A percentile compares a stretch with the other conserved stretches of the same genome.
These are phyloP conservation scores for Takifugu rubripes DNA, from an alignment of 2,797 vertebrate species.

Conservation along the genomic window DNA sequence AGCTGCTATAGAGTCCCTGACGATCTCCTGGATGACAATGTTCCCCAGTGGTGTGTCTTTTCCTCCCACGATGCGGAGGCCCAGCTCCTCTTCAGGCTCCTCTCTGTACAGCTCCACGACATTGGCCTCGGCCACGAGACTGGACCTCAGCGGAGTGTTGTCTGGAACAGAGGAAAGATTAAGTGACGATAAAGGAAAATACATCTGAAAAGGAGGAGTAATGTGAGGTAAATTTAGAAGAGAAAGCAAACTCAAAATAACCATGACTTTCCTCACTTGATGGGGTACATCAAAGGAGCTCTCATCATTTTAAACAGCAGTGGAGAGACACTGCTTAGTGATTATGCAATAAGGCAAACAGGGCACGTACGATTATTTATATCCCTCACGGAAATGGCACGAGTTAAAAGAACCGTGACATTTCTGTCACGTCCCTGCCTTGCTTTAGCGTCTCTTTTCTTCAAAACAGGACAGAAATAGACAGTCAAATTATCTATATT, in stretches of 20 bases:
- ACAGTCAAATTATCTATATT: conserved; percentile 1
- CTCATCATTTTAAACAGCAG: neutral
- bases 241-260: neutral
- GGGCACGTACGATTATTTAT: neutral
- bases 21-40: conserved; percentile 89
- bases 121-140: conserved; percentile 86
- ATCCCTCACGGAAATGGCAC: neutral
- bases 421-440: fast-evolving
- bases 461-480: neutral
- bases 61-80: conserved; percentile 89
- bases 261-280: neutral
- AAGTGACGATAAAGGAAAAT: too few species aligned
- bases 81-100: conserved; percentile 83
- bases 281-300: neutral
- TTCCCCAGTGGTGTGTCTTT: conserved; percentile 92
- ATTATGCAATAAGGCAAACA: neutral
- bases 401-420: neutral
- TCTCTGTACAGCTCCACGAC: conserved; percentile 85
- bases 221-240: too few species aligned
- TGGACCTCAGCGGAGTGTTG: conserved; percentile 81
- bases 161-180: conserved; percentile 59
- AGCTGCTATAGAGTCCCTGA: conserved; percentile 80
- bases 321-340: neutral
- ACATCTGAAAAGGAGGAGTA: too few species aligned
- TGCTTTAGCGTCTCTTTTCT: conserved; percentile 1